Percentiles rank a stretch among this genome's conserved stretches.
Conservation (phyloP, 2,888 invertebrate genomes). For the Limnephilus lunatus region DNA sequence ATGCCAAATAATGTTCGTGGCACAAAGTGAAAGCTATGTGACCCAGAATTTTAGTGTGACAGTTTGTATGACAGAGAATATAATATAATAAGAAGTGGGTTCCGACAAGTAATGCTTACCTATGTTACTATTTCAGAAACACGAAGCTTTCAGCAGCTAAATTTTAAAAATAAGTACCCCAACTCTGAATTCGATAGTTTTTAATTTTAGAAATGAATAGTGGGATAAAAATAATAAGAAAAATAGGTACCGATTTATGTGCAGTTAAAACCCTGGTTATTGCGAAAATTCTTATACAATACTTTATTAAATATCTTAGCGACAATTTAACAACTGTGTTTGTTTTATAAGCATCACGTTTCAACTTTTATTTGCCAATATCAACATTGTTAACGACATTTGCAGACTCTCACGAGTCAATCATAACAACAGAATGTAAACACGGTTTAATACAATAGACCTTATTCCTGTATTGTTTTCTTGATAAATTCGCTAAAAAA, state of each 20-base stretch:
- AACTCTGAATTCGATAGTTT: background rate
- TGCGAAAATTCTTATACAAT: too few relatives aligned
- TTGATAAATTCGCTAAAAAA: background rate
- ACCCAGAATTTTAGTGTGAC: background rate
- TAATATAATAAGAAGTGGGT: background rate
- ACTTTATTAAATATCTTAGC: background rate
- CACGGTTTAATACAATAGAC: background rate
- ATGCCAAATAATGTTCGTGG: background rate
- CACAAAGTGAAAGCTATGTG: background rate
- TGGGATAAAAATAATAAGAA: background rate
- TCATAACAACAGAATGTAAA: background rate
- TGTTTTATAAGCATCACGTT: background rate
- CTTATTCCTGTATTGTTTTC: background rate
- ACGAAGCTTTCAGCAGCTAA: background rate
- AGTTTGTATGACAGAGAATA: background rate
- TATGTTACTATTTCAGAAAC: background rate
- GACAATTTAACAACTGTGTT: background rate
- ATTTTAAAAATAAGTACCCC: background rate
- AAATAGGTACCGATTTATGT: background rate
- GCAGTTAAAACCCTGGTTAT: background rate
- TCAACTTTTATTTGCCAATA: background rate
- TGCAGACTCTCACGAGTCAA: background rate
- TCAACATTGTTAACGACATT: background rate
- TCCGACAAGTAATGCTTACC: background rate
- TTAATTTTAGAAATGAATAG: background rate